Percentiles rank a stretch among this genome's conserved stretches.
Evolutionary conservation across 2,797 vertebrate genomes (phyloP).

Genomic region (Hoplostethus mediterraneus): DNA sequence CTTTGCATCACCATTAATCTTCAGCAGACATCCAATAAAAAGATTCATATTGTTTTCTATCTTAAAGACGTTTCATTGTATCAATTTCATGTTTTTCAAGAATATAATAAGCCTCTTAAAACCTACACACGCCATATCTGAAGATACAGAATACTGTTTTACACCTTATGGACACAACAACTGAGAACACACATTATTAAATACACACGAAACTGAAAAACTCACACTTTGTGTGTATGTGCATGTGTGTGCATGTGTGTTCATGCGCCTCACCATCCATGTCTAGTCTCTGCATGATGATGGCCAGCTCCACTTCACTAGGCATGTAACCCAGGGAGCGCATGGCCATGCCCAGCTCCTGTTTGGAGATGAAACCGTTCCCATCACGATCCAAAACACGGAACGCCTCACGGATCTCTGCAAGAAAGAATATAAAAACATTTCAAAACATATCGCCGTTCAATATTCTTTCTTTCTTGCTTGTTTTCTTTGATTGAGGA

Average conservation of each 20-base stretch:
- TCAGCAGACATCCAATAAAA: background rate
- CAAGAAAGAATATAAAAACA: constrained; percentile 43
- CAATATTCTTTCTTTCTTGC: no score
- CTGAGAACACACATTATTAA: constrained; percentile 8
- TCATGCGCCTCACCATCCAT: constrained; percentile 90
- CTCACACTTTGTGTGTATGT: background rate
- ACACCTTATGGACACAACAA: background rate
- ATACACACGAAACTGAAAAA: background rate
- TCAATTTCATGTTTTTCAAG: no score
- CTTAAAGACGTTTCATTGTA: background rate
- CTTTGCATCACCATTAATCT: background rate
- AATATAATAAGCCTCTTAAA: background rate
- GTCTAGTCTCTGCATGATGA: constrained; percentile 96
- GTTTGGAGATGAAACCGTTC: constrained; percentile 96
- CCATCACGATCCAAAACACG: constrained; percentile 93
- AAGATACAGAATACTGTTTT: background rate
- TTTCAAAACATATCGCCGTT: background rate
- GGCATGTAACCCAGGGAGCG: constrained; percentile 96
- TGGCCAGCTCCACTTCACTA: constrained; percentile 94
- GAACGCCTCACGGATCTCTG: constrained; percentile 95
- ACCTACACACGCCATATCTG: background rate
- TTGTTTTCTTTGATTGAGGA: background rate
- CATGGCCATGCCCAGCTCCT: constrained; percentile 97
- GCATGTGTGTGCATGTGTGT: constrained; percentile 53
- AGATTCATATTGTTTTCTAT: background rate